Conservation (phyloP, 2,113 vertebrate species). For the Grammomys surdaster region DNA sequence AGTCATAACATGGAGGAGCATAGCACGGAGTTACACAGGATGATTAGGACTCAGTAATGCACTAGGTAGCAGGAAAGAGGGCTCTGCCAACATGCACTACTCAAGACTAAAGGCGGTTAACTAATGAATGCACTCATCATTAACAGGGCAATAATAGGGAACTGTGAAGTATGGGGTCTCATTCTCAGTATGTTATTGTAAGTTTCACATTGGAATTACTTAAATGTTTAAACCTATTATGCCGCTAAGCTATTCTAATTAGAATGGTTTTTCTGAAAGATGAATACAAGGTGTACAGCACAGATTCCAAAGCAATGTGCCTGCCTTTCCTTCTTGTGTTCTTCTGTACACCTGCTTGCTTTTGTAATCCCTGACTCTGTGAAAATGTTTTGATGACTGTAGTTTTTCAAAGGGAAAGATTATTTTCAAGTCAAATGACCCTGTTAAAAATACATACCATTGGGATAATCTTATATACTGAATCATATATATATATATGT, state of each 20-base stretch:
- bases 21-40: rapidly evolving
- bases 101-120: conserved; percentile 3
- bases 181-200: not conserved
- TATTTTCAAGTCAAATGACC: not conserved
- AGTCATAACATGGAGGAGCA: not conserved
- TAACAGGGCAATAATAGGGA: not conserved
- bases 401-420: not conserved
- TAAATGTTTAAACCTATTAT: not conserved
- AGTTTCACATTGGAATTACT: conserved; percentile 3
- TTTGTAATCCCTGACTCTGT: not conserved
- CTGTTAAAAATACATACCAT: not conserved
- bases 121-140: not conserved
- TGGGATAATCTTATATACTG: not conserved
- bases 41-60: not conserved
- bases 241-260: not conserved
- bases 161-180: not conserved
- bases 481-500: not conserved
- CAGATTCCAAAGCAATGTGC: not conserved
- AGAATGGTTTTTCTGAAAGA: not conserved
- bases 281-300: not conserved
- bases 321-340: not conserved
- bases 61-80: not conserved
- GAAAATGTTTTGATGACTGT: conserved; percentile 12
- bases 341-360: not conserved
- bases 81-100: not conserved